Evolutionary conservation across 2,888 invertebrate species (phyloP), one percentile per base, ranked within the genome.

Genomic region (Stenichneumon culpator): DNA sequence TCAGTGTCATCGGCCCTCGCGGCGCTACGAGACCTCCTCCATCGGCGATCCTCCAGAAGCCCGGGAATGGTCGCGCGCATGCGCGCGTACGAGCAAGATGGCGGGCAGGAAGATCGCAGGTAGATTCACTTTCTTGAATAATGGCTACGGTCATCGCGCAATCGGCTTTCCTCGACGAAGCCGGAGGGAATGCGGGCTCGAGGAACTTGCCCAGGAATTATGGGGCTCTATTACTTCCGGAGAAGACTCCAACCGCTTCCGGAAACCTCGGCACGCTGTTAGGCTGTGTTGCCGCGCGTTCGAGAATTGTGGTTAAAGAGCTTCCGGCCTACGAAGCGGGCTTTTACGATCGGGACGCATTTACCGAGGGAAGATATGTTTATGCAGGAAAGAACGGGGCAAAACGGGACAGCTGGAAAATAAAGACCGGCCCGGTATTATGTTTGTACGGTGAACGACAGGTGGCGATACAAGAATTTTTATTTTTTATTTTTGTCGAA

Each of bases 1-100:
- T 89, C 86, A 79, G 87, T 89, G 87, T 89, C 88, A 88, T 89
- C 87, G 87, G 83, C 88, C 87, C 86, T 77, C 39, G 32, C 25
- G 22, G n/a, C 44, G 44, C 44, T 44, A 14, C 44, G 44, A 3
- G 44, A 44, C 3, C 44, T 44, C 44, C 14, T 44, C 44, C 44
- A 0, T 44, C 44, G 44, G 44, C 44, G 44, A n/a, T n/a, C n/a
- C n/a, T n/a, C n/a, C 14, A 0, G 44, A 14, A 14, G 44, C 44
- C 44, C 44, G 44, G 44, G 44, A 44, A 44, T 0, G 14, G 44
- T 39, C 7, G 39, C 2, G 44, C 44, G 44, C 44, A 14, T 14
- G 44, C 44, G 44, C 44, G 44, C 44, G 14, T 0, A 14, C 16
- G 44, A 47, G n/a, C 4, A 3, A 28, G 25, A 60, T 28, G 47